Evolutionary conservation across 2,888 invertebrate species (phyloP).

Genomic region (Empis livida): DNA sequence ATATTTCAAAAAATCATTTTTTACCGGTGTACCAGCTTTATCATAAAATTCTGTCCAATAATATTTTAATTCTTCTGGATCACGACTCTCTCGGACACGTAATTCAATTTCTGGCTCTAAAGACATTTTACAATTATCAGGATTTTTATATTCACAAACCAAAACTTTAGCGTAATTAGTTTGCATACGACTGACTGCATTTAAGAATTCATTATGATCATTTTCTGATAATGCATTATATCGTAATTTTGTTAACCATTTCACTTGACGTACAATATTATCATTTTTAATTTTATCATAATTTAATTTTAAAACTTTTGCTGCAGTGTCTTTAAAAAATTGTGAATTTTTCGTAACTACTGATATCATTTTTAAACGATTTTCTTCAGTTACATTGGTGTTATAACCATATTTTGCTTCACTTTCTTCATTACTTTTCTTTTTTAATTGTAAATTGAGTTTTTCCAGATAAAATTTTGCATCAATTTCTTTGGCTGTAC

Average conservation of each 20-base stretch:
- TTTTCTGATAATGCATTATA: slow-evolving; percentile 53
- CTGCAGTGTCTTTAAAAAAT: slow-evolving; percentile 25
- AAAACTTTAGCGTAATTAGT: slow-evolving; percentile 62
- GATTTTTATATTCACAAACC: slow-evolving; percentile 53
- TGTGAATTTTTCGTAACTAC: slow-evolving; percentile 21
- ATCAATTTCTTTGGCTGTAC: slow-evolving; percentile 40
- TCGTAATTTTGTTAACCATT: slow-evolving; percentile 56
- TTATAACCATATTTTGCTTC: slow-evolving; percentile 52
- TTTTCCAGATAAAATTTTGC: slow-evolving; percentile 46
- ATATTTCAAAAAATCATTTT: slow-evolving; percentile 50
- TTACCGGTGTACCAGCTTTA: slow-evolving; percentile 51
- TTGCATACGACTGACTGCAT: slow-evolving; percentile 58
- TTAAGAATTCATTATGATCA: slow-evolving; percentile 46
- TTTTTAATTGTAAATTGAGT: slow-evolving; percentile 44
- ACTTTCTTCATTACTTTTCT: slow-evolving; percentile 42
- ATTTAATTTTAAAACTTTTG: slow-evolving; percentile 38
- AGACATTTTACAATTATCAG: slow-evolving; percentile 48
- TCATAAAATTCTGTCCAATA: slow-evolving; percentile 74
- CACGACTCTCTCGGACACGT: slow-evolving; percentile 51
- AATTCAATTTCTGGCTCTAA: slow-evolving; percentile 52
- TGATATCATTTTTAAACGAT: slow-evolving; percentile 39
- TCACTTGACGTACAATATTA: slow-evolving; percentile 56
- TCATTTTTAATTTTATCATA: slow-evolving; percentile 59
- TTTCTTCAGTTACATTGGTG: slow-evolving; percentile 62
- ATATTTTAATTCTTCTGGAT: slow-evolving; percentile 64